phyloP scores from a whole-genome alignment of 1,140 invertebrate species.

The Euura saliciscinereae region DNA sequence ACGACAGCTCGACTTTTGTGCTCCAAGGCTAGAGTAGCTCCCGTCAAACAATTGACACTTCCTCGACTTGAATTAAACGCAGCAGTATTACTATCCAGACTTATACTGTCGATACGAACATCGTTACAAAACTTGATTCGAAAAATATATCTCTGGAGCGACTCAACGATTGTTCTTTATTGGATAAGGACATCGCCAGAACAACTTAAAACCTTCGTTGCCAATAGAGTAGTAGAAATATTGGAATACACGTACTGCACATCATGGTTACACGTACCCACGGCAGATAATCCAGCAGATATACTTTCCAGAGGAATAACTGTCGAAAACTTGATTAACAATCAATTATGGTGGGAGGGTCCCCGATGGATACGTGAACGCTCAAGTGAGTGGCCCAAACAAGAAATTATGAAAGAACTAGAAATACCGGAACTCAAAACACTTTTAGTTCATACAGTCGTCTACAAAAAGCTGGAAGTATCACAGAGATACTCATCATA shows the following conservation, averaged over 20 bases:
- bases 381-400: too few relatives aligned
- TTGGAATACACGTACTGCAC: slow-evolving; percentile 26
- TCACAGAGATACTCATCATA: too few relatives aligned
- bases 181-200: slow-evolving; percentile 38
- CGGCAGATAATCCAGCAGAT: slow-evolving; percentile 38
- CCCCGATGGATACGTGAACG: slow-evolving; percentile 2
- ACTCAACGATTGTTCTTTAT: too few relatives aligned
- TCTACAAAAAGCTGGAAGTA: too few relatives aligned
- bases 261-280: background rate
- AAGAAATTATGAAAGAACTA: too few relatives aligned
- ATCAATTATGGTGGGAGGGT: slow-evolving; percentile 23
- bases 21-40: slow-evolving; percentile 32
- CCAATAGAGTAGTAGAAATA: slow-evolving; percentile 45
- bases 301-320: slow-evolving; percentile 30
- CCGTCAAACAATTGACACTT: slow-evolving; percentile 17
- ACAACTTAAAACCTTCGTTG: slow-evolving; percentile 37
- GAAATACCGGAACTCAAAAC: too few relatives aligned
- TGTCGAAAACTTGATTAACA: slow-evolving; percentile 13
- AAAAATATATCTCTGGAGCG: too few relatives aligned
- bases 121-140: too few relatives aligned
- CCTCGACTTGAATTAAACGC: slow-evolving; percentile 19
- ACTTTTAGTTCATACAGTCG: too few relatives aligned
- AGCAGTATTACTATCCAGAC: slow-evolving; percentile 16
- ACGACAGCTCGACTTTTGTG: slow-evolving; percentile 14
- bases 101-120: too few relatives aligned